Conservation (phyloP, 2,888 invertebrate species). For the Oxycera nigricornis region DNA sequence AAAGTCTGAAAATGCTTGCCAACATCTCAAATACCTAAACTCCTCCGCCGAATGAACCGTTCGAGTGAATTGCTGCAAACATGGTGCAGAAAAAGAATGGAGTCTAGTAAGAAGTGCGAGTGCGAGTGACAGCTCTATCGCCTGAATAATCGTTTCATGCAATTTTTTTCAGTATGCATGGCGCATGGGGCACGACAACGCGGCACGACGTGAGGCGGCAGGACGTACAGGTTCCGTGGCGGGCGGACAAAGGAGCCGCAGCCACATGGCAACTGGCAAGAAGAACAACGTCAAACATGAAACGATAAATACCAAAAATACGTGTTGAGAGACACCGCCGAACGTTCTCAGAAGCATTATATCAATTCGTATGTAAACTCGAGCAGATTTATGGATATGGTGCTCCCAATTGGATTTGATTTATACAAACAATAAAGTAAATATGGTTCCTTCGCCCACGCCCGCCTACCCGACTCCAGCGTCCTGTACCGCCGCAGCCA, state of each 20-base stretch:
- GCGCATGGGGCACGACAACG: not conserved
- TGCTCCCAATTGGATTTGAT: constrained; percentile 13
- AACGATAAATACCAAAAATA: constrained; percentile 35
- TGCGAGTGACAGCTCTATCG: constrained; percentile 44
- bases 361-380: not conserved
- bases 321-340: not conserved
- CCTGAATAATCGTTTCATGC: constrained; percentile 42
- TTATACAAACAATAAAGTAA: constrained; percentile 27
- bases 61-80: constrained; percentile 1
- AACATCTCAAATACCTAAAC: not conserved
- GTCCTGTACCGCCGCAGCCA: not conserved
- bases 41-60: not conserved
- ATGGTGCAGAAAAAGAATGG: constrained; percentile 25
- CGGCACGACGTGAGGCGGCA: not conserved
- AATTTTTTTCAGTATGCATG: constrained; percentile 17
- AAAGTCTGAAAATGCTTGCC: not conserved
- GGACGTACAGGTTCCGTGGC: not conserved
- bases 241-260: constrained; percentile 9
- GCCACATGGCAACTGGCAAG: too few species aligned
- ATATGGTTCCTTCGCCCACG: not conserved
- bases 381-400: constrained; percentile 1
- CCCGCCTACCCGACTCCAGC: not conserved
- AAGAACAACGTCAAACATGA: constrained; percentile 31
- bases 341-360: constrained; percentile 4
- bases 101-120: constrained; percentile 37